Evolutionary conservation across 2,113 vertebrate species (phyloP), one percentile per base, ranked within the genome.

Genomic region (Clinocottus analis): DNA sequence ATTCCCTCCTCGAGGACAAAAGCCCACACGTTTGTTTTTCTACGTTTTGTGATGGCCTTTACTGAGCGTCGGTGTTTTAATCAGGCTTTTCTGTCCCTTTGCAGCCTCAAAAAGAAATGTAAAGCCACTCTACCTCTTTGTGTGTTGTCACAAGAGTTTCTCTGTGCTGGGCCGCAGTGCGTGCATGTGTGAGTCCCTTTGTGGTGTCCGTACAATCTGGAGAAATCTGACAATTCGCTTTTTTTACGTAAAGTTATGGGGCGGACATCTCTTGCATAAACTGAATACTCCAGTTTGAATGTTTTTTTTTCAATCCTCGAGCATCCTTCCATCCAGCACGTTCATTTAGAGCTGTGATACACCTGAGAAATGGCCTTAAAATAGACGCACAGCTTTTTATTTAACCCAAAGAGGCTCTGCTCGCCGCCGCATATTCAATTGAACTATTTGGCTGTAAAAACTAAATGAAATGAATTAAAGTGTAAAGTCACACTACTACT

Each of bases 281-380:
- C 55, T 41, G 61, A 33, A 64, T 41, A 23, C 31, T 60, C 12
- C 19, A n/a, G n/a, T n/a, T n/a, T n/a, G n/a, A n/a, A n/a, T n/a
- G n/a, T n/a, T n/a, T n/a, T 31, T 31, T 31, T 56, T 75, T 69
- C 21, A 67, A 8, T 63, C 56, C 45, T 27, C 27, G 55, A 80
- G 53, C n/a, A 45, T 45, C 43, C 43, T 45, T 45, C 43, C 14
- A 51, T n/a, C 47, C 47, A 60, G 3, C 27, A 47, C n/a, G 39
- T 51, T 64, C 19, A 69, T 51, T 59, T 47, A 39, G 61, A 74
- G 33, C 62, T 41, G 19, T 10, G 29, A 49, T 6, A 27, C 47
- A 76, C 59, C 13, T 49, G 23, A 49, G 51, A 71, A 64, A 59
- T n/a, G 19, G 64, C 16, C 49, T 59, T 67, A 6, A 66, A 80